Conservation (phyloP, 2,113 vertebrate species). For the Oryzias woworae region DNA sequence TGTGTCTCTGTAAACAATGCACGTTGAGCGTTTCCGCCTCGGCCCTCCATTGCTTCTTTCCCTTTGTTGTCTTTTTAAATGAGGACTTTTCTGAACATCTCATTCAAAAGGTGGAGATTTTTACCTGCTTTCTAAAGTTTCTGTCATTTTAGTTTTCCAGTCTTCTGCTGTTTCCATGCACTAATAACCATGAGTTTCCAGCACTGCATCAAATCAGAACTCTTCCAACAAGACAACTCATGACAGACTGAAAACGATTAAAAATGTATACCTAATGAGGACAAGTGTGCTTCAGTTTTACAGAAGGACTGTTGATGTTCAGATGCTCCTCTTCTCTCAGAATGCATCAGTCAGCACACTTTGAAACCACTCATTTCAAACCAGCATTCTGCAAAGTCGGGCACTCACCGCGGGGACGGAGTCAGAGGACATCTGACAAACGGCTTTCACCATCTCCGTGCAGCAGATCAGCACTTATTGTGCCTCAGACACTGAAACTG, state of each 20-base stretch:
- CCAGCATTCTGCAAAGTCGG: slow-evolving; percentile 13
- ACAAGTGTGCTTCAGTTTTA: slow-evolving; percentile 12
- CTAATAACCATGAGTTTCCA: slow-evolving; percentile 33
- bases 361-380: slow-evolving; percentile 57
- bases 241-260: slow-evolving; percentile 16
- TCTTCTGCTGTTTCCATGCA: not conserved
- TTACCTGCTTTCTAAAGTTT: not conserved
- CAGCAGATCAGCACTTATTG: slow-evolving; percentile 4
- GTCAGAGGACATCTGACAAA: slow-evolving; percentile 9
- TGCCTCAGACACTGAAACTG: slow-evolving; percentile 16
- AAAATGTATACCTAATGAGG: not conserved
- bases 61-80: slow-evolving; percentile 2
- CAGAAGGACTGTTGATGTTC: slow-evolving; percentile 9
- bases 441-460: slow-evolving; percentile 12
- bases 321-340: slow-evolving; percentile 34
- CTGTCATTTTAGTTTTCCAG: slow-evolving; percentile 9
- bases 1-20: slow-evolving; percentile 43
- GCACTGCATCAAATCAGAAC: slow-evolving; percentile 8
- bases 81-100: slow-evolving; percentile 19
- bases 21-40: slow-evolving; percentile 11
- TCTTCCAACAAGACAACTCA: slow-evolving; percentile 1
- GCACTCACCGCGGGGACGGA: not conserved
- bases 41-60: slow-evolving; percentile 9
- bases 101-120: slow-evolving; percentile 11
- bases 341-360: slow-evolving; percentile 45